A percentile compares a stretch with the other conserved stretches of the same genome.
Conservation (phyloP, 1,140 invertebrate genomes). For the Drosophila persimilis region DNA sequence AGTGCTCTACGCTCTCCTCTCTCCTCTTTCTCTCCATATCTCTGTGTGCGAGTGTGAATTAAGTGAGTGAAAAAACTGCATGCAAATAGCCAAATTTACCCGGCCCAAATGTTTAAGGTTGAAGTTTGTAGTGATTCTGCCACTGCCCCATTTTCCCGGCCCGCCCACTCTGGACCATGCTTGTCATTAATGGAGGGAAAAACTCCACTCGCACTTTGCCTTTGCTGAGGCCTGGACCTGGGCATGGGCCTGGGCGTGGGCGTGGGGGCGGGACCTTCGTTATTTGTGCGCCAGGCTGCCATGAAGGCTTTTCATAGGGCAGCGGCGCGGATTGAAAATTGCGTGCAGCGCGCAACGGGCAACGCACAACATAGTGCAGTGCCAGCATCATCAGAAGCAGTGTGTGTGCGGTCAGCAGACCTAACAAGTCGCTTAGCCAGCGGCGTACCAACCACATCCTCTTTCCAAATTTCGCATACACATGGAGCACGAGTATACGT, state of each 20-base stretch:
- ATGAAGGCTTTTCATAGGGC: slow-evolving; percentile 31
- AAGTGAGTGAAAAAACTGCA: slow-evolving; percentile 55
- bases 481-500: no score
- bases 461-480: no score
- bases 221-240: neutral
- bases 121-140: neutral
- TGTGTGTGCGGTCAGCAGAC: neutral
- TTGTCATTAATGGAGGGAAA: slow-evolving; percentile 55
- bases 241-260: neutral
- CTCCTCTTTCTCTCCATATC: neutral
- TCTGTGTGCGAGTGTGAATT: slow-evolving; percentile 30
- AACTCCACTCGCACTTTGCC: neutral
- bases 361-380: no score
- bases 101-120: slow-evolving; percentile 47
- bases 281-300: slow-evolving; percentile 18
- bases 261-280: slow-evolving; percentile 21
- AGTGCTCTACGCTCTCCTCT: slow-evolving; percentile 7
- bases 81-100: slow-evolving; percentile 62
- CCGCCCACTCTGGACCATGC: slow-evolving; percentile 1
- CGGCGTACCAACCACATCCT: no score
- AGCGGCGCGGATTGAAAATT: slow-evolving; percentile 31
- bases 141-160: neutral
- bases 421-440: no score
- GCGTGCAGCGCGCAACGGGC: slow-evolving; percentile 6
- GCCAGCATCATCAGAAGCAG: slow-evolving; percentile 2